Conservation (phyloP, 2,797 vertebrate species). For the Chloroceryle inda region DNA sequence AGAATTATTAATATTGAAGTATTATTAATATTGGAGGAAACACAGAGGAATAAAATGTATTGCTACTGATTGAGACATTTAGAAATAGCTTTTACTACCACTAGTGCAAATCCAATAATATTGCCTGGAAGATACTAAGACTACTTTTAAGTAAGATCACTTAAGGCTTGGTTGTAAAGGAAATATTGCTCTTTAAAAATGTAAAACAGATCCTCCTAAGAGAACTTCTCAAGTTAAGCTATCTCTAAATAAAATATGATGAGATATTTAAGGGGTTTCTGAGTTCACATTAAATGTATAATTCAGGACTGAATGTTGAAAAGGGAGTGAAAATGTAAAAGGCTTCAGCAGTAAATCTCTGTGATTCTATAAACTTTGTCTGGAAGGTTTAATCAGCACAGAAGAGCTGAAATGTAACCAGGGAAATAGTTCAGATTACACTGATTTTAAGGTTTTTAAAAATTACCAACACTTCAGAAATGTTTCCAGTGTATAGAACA, state of each 20-base stretch:
- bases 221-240: conserved; percentile 56
- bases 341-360: neutral
- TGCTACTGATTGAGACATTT: neutral
- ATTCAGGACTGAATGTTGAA: conserved; percentile 63
- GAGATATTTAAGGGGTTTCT: conserved; percentile 59
- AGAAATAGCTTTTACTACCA: neutral
- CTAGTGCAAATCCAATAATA: neutral
- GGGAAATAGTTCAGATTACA: conserved; percentile 11
- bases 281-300: conserved; percentile 47
- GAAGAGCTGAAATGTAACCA: neutral
- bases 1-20: neutral
- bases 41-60: neutral
- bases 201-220: conserved; percentile 60
- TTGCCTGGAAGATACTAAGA: neutral
- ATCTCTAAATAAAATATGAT: conserved; percentile 74
- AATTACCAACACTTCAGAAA: neutral
- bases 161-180: conserved; percentile 39
- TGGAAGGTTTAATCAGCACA: neutral
- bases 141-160: conserved; percentile 26
- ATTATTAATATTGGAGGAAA: neutral
- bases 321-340: conserved; percentile 38
- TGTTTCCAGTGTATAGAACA: neutral
- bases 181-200: conserved; percentile 68
- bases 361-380: neutral
- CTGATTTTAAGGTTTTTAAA: conserved; percentile 27